Evolutionary conservation across 2,797 vertebrate species (phyloP).

Genomic region (Amblyraja radiata): DNA sequence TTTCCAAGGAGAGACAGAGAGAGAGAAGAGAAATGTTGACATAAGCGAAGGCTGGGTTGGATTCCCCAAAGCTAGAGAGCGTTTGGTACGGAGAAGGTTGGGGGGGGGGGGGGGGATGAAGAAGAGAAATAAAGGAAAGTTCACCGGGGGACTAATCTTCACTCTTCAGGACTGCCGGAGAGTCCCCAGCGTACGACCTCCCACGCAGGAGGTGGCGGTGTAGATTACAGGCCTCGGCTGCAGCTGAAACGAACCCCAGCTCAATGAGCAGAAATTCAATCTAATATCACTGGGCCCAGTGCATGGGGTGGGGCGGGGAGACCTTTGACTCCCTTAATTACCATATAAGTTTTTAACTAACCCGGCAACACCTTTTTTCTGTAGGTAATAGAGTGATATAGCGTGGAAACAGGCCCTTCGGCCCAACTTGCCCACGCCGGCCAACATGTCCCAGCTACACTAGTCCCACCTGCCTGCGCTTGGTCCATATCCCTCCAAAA

Average conservation of each 20-base stretch:
- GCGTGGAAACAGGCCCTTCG: too few relatives aligned
- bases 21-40: background rate
- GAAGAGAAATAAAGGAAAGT: conserved; percentile 10
- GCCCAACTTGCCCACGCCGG: too few relatives aligned
- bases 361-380: background rate
- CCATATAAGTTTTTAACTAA: background rate
- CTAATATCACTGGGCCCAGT: background rate
- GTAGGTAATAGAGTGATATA: too few relatives aligned
- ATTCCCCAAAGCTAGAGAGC: background rate
- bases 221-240: background rate
- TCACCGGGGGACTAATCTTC: background rate
- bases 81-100: background rate
- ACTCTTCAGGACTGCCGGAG: background rate
- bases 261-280: background rate
- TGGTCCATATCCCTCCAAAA: too few relatives aligned
- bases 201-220: background rate
- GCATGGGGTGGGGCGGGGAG: too few relatives aligned
- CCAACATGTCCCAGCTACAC: too few relatives aligned
- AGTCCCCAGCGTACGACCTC: background rate
- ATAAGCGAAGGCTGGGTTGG: background rate
- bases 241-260: background rate
- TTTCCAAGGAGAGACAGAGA: background rate
- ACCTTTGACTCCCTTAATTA: background rate
- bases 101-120: background rate
- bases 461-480: too few relatives aligned